Conservation (phyloP, 2,797 vertebrate genomes). For the Gadopsis marmoratus region DNA sequence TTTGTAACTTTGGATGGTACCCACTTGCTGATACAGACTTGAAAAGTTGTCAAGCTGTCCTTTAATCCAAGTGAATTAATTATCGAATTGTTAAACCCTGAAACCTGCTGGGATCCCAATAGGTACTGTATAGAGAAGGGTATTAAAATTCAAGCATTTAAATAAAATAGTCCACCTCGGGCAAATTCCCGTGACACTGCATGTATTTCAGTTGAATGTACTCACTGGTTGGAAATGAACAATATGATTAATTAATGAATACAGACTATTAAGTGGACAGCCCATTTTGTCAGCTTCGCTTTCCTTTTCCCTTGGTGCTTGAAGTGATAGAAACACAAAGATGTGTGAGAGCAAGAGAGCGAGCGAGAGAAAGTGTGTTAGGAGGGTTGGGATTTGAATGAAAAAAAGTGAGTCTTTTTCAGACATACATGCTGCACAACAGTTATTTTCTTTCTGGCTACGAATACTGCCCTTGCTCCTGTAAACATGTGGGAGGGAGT, state of each 20-base stretch:
- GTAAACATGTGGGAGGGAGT: constrained; percentile 64
- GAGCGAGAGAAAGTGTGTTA: constrained; percentile 18
- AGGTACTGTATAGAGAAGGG: background rate
- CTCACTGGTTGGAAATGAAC: constrained; percentile 52
- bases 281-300: constrained; percentile 54
- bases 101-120: constrained; percentile 12
- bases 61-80: constrained; percentile 1
- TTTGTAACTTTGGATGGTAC: background rate
- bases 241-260: constrained; percentile 68
- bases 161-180: constrained; percentile 43
- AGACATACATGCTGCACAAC: constrained; percentile 22
- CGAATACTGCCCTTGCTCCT: constrained; percentile 34
- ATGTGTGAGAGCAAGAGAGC: background rate
- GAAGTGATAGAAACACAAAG: constrained; percentile 40
- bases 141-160: constrained; percentile 22
- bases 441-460: constrained; percentile 11
- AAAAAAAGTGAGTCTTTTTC: background rate
- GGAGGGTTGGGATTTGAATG: constrained; percentile 30
- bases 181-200: constrained; percentile 18
- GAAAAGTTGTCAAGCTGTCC: background rate
- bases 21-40: background rate
- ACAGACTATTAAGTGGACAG: constrained; percentile 44
- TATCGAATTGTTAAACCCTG: constrained; percentile 12
- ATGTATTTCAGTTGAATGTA: constrained; percentile 51
- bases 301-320: constrained; percentile 29